Conservation (phyloP, 2,888 invertebrate species). For the Bembecia ichneumoniformis region DNA sequence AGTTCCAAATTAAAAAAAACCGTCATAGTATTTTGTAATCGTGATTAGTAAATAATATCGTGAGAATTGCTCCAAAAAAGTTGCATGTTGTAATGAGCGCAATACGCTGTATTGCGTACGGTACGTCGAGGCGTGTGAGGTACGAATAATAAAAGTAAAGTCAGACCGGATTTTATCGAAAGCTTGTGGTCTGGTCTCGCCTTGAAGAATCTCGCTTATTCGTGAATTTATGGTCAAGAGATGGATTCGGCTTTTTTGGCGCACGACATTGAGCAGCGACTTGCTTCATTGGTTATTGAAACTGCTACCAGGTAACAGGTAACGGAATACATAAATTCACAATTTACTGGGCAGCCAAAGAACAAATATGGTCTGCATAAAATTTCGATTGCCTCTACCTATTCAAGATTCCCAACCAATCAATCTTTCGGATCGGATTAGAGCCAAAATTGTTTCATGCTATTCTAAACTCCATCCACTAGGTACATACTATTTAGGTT, state of each 20-base stretch:
- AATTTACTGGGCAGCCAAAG: not conserved
- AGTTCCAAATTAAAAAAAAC: too few relatives aligned
- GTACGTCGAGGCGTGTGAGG: conserved; percentile 3
- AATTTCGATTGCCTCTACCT: not conserved
- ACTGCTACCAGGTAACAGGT: not conserved
- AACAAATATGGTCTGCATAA: not conserved
- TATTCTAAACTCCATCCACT: too few relatives aligned
- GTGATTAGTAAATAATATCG: too few relatives aligned
- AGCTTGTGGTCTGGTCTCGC: conserved; percentile 23
- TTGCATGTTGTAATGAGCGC: conserved; percentile 19
- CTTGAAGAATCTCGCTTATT: conserved; percentile 39
- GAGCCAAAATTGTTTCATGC: not conserved
- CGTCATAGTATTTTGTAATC: too few relatives aligned
- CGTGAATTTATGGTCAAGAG: conserved; percentile 25
- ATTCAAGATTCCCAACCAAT: not conserved
- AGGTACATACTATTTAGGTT: too few relatives aligned
- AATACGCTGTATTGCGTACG: conserved; percentile 18
- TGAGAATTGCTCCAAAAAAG: not conserved
- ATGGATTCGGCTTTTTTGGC: conserved; percentile 40
- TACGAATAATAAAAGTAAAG: conserved; percentile 29
- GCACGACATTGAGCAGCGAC: conserved; percentile 34
- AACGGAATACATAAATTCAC: not conserved
- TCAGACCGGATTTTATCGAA: conserved; percentile 42
- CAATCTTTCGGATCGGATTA: not conserved
- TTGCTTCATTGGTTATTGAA: not conserved